Conservation (phyloP, 2,797 vertebrate species). For the Schizopygopsis malacanthus region DNA sequence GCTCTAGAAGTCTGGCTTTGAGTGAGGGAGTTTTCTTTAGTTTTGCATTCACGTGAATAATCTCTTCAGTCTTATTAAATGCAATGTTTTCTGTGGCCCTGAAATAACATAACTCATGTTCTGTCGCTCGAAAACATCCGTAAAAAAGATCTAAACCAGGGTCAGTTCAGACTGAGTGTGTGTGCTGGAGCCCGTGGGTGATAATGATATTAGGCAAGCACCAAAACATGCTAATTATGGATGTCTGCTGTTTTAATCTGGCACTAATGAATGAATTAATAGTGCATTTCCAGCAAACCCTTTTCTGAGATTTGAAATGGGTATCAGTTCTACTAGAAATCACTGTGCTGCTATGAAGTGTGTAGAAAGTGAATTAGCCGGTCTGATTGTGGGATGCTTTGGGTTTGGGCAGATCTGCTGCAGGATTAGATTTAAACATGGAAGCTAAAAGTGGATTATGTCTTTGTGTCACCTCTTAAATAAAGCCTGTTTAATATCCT, state of each 20-base stretch:
- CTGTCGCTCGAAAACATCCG: neutral
- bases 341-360: neutral
- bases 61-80: neutral
- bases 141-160: neutral
- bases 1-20: neutral
- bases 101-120: neutral
- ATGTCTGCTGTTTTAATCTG: constrained; percentile 12
- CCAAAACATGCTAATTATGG: constrained; percentile 17
- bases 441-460: constrained; percentile 65
- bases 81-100: no score
- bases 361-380: neutral
- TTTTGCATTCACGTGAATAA: neutral
- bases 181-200: neutral
- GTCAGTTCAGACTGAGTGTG: neutral
- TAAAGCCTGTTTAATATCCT: constrained; percentile 55
- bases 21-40: neutral
- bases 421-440: constrained; percentile 62
- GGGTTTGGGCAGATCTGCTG: neutral
- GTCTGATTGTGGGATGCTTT: neutral
- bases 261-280: constrained; percentile 15
- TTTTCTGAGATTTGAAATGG: constrained; percentile 9
- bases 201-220: constrained; percentile 27
- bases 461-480: constrained; percentile 64
- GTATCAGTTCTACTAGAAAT: constrained; percentile 1
- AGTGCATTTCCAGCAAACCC: neutral